Evolutionary conservation across 1,140 invertebrate genomes (phyloP), one percentile per base, ranked within the genome.

Genomic region (Atta colombica): DNA sequence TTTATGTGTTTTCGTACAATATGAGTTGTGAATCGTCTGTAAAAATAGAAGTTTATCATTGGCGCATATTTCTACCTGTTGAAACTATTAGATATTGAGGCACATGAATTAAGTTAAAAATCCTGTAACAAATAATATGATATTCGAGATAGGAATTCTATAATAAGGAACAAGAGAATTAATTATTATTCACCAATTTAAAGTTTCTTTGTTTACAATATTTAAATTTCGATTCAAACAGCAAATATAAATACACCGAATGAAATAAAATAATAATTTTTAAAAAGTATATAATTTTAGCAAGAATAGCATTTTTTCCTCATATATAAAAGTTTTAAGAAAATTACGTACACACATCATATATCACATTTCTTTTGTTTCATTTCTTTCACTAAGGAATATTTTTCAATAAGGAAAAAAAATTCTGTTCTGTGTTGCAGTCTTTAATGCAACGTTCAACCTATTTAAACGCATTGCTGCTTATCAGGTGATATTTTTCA

Each of bases 1-100:
- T 61, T 72, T 71, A 49, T 12, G 53, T 82, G 4, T 28, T 21
- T 61, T 66, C n/a, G 55, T 3, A 58, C 35, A 68, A 14, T 21
- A 6, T 68, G 65, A 68, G n/a, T 61, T n/a, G 6, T 45, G 25
- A 58, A 12, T 39, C 14, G 14, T 12, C 35, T 0, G 35, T 39
- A 39, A 39, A 39, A 39, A 39, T 39, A 39, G 35, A 16, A n/a
- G 5, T 16, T 49, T 72, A 82, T 71, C 61, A 8, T 6, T 58
- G 10, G 16, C 16, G 18, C 35, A 16, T 21, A 7, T 53, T 82
- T 82, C 39, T 74, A 72, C 55, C 25, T 82, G 53, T 61, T 60
- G 7, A 82, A 74, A 12, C 1, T 82, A 16, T 10, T 55, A 63
- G 39, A 28, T 1, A 25, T 4, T 45, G 18, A 3, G 12, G 25